Percentiles rank a stretch among this genome's conserved stretches.
phyloP scores from a whole-genome alignment of 2,888 invertebrate species.

The Archips crataeganus region DNA sequence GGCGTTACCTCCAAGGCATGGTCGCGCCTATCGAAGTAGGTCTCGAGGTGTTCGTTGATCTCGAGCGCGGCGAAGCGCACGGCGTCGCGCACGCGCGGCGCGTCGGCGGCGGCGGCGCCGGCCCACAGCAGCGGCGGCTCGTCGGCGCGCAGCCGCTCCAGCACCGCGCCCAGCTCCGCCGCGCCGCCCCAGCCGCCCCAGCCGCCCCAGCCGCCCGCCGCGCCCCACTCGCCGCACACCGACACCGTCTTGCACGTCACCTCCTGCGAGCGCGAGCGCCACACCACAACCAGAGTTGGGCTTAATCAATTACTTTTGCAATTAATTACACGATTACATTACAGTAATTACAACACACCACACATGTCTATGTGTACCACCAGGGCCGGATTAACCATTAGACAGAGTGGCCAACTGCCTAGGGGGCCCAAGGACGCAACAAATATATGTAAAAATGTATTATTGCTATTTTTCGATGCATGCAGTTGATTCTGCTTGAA shows the following conservation, averaged over 20 bases:
- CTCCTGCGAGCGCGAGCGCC: conserved; percentile 85
- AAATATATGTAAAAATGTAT: too few species aligned
- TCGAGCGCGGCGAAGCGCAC: conserved; percentile 96
- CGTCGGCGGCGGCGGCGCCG: conserved; percentile 89
- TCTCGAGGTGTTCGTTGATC: conserved; percentile 97
- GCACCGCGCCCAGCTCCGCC: conserved; percentile 78
- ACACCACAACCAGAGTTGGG: too few species aligned
- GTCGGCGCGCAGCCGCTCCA: conserved; percentile 87
- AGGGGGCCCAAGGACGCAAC: too few species aligned
- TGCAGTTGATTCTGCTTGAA: too few species aligned
- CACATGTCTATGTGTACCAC: too few species aligned
- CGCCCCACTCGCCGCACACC: conserved; percentile 65
- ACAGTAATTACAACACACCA: not conserved
- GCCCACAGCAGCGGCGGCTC: conserved; percentile 97
- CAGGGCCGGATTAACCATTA: too few species aligned
- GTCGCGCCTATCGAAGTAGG: conserved; percentile 96
- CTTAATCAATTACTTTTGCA: too few species aligned
- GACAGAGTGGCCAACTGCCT: too few species aligned
- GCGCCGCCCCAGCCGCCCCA: conserved; percentile 57
- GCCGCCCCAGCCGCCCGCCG: conserved; percentile 47
- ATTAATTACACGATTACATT: too few species aligned
- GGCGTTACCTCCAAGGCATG: conserved; percentile 91
- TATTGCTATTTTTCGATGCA: too few species aligned
- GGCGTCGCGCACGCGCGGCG: conserved; percentile 91
- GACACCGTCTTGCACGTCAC: conserved; percentile 90